Evolutionary conservation across 2,797 vertebrate species (phyloP).

Genomic region (Dallia pectoralis): DNA sequence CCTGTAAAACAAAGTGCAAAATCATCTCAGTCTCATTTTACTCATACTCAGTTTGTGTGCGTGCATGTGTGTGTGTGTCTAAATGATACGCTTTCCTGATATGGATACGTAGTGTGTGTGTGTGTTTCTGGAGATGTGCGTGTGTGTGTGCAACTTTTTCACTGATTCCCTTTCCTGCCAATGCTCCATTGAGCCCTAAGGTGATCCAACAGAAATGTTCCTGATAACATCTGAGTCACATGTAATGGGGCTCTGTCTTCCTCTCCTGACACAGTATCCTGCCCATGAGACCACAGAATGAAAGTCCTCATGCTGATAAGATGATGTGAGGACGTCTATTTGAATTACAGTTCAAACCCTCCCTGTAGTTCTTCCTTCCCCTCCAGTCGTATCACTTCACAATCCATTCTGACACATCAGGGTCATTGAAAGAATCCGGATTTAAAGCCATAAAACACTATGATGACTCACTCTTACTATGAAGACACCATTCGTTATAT

Average conservation of each 20-base stretch:
- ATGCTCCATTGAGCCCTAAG: slow-evolving; percentile 2
- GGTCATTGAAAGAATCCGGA: not conserved
- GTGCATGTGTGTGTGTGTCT: not conserved
- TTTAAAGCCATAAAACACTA: not conserved
- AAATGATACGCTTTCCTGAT: not conserved
- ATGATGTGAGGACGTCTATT: not conserved
- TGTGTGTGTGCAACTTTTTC: not conserved
- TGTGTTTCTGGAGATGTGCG: not conserved
- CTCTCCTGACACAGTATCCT: not conserved
- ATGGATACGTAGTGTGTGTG: not conserved
- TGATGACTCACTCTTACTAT: not conserved
- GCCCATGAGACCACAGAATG: not conserved
- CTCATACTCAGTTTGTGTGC: not conserved
- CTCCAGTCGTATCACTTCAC: not conserved
- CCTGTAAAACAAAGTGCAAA: slow-evolving; percentile 64
- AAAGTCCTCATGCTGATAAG: not conserved
- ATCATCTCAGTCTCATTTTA: not conserved
- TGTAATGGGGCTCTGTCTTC: not conserved
- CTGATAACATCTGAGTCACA: slow-evolving; percentile 15
- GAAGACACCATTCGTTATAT: not conserved
- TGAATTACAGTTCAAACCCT: not conserved
- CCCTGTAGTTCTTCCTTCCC: not conserved
- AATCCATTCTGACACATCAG: not conserved
- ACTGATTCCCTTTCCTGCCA: not conserved
- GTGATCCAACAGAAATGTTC: slow-evolving; percentile 9